A percentile compares a stretch with the other conserved stretches of the same genome.
phyloP scores from a whole-genome alignment of 2,113 vertebrate species.

The Burhinus bistriatus region DNA sequence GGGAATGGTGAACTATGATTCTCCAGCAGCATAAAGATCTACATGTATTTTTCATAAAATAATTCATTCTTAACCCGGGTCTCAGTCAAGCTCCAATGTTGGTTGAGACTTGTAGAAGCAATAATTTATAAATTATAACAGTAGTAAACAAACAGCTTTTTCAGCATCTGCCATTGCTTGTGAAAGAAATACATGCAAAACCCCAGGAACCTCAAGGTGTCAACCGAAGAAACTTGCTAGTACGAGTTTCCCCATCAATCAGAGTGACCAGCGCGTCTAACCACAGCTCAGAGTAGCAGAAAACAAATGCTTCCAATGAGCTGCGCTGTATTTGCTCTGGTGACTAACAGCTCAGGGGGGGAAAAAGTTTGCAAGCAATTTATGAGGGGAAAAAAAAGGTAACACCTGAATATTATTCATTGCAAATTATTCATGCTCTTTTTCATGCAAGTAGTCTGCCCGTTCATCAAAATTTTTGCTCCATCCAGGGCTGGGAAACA shows the following conservation, averaged over 20 bases:
- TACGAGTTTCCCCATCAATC: background rate
- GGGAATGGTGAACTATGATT: background rate
- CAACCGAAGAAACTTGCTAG: background rate
- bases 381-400: constrained; percentile 47
- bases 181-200: background rate
- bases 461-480: constrained; percentile 66
- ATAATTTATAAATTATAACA: constrained; percentile 10
- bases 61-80: background rate
- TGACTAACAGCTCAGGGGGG: background rate
- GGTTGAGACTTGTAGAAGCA: background rate
- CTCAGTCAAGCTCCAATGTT: background rate
- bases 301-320: constrained; percentile 32
- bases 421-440: constrained; percentile 59
- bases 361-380: constrained; percentile 23
- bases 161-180: background rate
- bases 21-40: background rate
- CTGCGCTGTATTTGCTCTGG: constrained; percentile 21
- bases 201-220: background rate
- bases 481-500: constrained; percentile 38
- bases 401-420: constrained; percentile 58
- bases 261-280: background rate
- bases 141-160: constrained; percentile 7
- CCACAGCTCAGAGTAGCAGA: background rate
- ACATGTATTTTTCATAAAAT: background rate
- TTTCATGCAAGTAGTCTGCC: constrained; percentile 41